Percentiles rank a stretch among this genome's conserved stretches.
phyloP scores from a whole-genome alignment of 2,888 invertebrate species.

The Erynnis tages region DNA sequence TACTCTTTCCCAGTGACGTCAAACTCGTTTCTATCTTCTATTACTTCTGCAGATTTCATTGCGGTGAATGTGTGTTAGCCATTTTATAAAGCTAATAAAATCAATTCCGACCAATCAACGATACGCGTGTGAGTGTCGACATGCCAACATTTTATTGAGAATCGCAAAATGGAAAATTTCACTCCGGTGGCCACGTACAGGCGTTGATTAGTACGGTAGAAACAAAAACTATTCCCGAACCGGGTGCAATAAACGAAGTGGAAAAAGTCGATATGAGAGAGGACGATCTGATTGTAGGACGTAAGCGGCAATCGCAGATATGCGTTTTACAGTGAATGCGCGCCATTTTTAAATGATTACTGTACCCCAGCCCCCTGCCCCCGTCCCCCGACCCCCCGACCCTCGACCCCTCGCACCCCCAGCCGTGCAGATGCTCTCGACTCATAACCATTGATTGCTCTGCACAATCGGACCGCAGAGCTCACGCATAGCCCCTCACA shows the following conservation, averaged over 20 bases:
- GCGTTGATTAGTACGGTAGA: conserved; percentile 75
- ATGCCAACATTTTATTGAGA: conserved; percentile 41
- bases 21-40: no score
- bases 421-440: conserved; percentile 24
- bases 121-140: conserved; percentile 30
- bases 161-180: conserved; percentile 43
- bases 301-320: conserved; percentile 72
- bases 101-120: conserved; percentile 29
- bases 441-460: conserved; percentile 72
- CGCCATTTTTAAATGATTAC: conserved; percentile 70
- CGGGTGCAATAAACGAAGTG: conserved; percentile 71
- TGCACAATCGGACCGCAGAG: conserved; percentile 58
- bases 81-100: not conserved
- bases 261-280: conserved; percentile 76
- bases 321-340: conserved; percentile 69
- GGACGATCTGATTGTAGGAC: conserved; percentile 69
- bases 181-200: conserved; percentile 57
- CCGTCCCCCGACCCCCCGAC: conserved; percentile 26
- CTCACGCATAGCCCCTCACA: conserved; percentile 59
- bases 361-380: conserved; percentile 39
- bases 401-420: conserved; percentile 22
- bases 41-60: no score
- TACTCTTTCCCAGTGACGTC: no score
- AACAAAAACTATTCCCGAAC: conserved; percentile 78
- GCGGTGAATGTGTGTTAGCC: not conserved